Conservation (phyloP, 2,888 invertebrate species). For the Acronicta alni region DNA sequence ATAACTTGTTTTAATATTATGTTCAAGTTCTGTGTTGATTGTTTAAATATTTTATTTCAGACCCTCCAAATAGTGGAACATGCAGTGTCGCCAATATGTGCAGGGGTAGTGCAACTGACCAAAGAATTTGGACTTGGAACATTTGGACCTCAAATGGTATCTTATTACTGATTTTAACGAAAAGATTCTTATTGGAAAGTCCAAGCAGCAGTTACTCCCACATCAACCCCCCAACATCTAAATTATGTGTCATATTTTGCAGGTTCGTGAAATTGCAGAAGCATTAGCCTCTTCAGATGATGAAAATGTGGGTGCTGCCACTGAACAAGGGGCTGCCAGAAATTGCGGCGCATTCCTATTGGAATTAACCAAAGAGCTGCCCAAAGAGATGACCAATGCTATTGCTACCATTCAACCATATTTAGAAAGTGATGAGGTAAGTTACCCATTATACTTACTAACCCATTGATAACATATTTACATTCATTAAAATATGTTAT, state of each 20-base stretch:
- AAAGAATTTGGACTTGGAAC: constrained; percentile 91
- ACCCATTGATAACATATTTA: too few relatives aligned
- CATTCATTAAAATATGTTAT: too few relatives aligned
- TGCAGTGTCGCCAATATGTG: constrained; percentile 91
- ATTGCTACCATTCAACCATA: constrained; percentile 90
- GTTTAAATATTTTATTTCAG: constrained; percentile 77
- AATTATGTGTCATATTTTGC: neutral
- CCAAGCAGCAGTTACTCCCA: too few relatives aligned
- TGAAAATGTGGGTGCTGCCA: constrained; percentile 79
- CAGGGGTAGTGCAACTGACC: constrained; percentile 92
- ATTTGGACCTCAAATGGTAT: constrained; percentile 92
- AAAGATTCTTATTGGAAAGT: too few relatives aligned
- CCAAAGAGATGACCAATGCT: constrained; percentile 89
- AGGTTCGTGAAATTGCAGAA: constrained; percentile 92
- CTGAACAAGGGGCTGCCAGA: constrained; percentile 80
- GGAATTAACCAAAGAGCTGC: constrained; percentile 90
- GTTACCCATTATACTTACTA: too few relatives aligned
- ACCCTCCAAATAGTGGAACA: constrained; percentile 93
- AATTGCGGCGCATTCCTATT: constrained; percentile 90
- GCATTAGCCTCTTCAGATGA: constrained; percentile 89
- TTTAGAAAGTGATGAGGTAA: constrained; percentile 89
- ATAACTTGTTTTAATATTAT: too few relatives aligned
- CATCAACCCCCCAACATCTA: too few relatives aligned
- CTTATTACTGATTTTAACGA: neutral
- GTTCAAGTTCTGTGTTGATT: neutral